Evolutionary conservation across 2,888 invertebrate genomes (phyloP).

Genomic region (Tortrix viridana): DNA sequence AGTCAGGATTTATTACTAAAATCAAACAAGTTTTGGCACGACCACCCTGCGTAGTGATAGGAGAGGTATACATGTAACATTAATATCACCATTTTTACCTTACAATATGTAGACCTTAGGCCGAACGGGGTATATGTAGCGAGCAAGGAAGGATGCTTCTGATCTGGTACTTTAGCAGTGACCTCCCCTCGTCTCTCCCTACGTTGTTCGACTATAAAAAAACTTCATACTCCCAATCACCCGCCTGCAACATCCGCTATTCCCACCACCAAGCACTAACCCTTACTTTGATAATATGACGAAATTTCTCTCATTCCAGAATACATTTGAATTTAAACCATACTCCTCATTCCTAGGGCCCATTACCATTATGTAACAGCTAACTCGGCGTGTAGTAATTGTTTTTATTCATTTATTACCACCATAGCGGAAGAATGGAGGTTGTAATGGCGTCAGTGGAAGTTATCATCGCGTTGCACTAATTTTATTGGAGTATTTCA

Average conservation of each 20-base stretch:
- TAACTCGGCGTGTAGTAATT: conserved; percentile 54
- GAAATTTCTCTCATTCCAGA: conserved; percentile 42
- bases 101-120: too few species aligned
- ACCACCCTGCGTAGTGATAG: too few species aligned
- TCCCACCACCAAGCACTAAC: conserved; percentile 48
- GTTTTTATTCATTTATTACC: conserved; percentile 80
- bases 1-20: too few species aligned
- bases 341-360: conserved; percentile 41
- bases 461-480: conserved; percentile 67
- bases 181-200: too few species aligned
- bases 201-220: too few species aligned
- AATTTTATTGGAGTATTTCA: conserved; percentile 71
- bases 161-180: too few species aligned
- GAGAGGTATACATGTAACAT: too few species aligned
- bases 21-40: too few species aligned
- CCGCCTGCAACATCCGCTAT: conserved; percentile 36
- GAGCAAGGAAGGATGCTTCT: too few species aligned
- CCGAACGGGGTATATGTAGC: too few species aligned
- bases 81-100: too few species aligned
- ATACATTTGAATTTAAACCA: conserved; percentile 45
- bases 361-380: conserved; percentile 25
- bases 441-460: conserved; percentile 68
- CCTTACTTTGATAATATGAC: conserved; percentile 45
- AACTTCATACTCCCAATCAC: too few species aligned
- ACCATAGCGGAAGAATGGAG: conserved; percentile 68